Evolutionary conservation across 1,140 invertebrate genomes (phyloP).

Genomic region (Dysdera silvatica): DNA sequence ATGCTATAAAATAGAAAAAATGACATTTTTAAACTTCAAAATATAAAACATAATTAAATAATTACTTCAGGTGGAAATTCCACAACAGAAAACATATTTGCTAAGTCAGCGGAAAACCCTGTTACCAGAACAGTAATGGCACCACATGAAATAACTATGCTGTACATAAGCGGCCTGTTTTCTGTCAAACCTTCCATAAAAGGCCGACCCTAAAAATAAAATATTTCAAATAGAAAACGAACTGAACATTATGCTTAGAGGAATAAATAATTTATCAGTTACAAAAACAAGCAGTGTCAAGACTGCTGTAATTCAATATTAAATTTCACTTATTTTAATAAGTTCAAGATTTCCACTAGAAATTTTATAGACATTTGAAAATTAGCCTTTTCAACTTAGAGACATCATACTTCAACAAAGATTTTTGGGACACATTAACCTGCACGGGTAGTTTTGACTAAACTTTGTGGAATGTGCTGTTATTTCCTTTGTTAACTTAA

Average conservation of each 20-base stretch:
- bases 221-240: conserved; percentile 35
- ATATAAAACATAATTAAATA: conserved; percentile 30
- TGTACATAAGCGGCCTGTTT: conserved; percentile 87
- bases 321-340: too few species aligned
- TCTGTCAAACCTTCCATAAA: conserved; percentile 94
- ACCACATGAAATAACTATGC: conserved; percentile 63
- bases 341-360: too few species aligned
- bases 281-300: too few species aligned
- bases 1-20: not conserved
- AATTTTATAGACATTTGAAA: too few species aligned
- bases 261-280: too few species aligned
- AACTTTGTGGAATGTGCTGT: too few species aligned
- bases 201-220: conserved; percentile 90
- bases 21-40: not conserved
- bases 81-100: conserved; percentile 77
- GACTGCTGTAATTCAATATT: too few species aligned
- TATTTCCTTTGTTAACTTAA: too few species aligned
- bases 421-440: too few species aligned
- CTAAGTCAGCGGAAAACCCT: conserved; percentile 66
- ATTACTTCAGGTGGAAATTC: conserved; percentile 75
- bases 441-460: too few species aligned
- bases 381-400: too few species aligned
- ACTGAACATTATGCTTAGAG: conserved; percentile 8
- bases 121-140: conserved; percentile 67
- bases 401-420: too few species aligned